Conservation (phyloP, 2,113 vertebrate species). For the Hiodon tergisus region DNA sequence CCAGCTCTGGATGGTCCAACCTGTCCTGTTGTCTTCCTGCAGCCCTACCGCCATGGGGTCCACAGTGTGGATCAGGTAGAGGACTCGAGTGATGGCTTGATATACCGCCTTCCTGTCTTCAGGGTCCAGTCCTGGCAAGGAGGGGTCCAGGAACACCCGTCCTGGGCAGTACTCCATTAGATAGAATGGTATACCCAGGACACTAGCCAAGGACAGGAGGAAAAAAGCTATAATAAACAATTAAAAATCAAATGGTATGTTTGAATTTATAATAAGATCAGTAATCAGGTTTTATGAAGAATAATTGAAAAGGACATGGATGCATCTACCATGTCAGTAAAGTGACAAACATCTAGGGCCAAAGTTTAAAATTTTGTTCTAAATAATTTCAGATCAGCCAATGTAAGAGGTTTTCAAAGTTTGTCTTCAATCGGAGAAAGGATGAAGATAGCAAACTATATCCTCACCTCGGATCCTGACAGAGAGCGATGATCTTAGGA, state of each 20-base stretch:
- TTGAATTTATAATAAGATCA: no score
- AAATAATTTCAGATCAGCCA: no score
- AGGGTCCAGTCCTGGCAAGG: constrained; percentile 53
- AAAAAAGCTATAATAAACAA: constrained; percentile 1
- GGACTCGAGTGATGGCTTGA: constrained; percentile 57
- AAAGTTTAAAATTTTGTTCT: no score
- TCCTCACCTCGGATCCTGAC: constrained; percentile 69
- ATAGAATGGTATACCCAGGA: constrained; percentile 65
- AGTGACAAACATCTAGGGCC: no score
- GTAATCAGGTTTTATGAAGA: no score
- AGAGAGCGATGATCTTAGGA: constrained; percentile 61
- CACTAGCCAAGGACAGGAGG: constrained; percentile 38
- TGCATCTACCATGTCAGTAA: no score
- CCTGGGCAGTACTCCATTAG: constrained; percentile 69
- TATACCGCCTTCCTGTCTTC: constrained; percentile 50
- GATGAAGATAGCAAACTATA: not conserved
- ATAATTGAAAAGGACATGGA: no score
- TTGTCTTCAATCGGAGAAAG: not conserved
- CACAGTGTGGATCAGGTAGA: constrained; percentile 68
- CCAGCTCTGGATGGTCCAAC: constrained; percentile 41
- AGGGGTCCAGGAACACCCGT: constrained; percentile 50
- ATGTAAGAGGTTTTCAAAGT: no score
- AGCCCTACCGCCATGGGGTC: constrained; percentile 47
- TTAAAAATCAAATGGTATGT: not conserved
- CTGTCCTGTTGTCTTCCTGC: constrained; percentile 48